Conservation (phyloP, 2,113 vertebrate genomes). For the rat (Rattus norvegicus) region GRCr8 NC_086027.1:28971001-28971500, state of each 20-base stretch:
- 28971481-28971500: neutral
- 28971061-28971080: neutral
- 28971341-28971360: neutral
- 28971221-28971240: neutral
- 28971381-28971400: neutral
- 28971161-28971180: neutral
- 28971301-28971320: constrained; percentile 15
- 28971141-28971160: neutral
- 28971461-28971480: neutral
- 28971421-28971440: neutral
- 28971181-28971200: neutral
- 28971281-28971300: neutral
- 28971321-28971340: neutral
- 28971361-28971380: neutral
- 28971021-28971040: neutral
- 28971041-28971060: neutral
- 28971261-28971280: neutral
- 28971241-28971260: neutral
- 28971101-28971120: neutral
- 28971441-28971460: neutral
- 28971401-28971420: neutral
- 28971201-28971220: neutral
- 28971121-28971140: neutral
- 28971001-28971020: neutral
- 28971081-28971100: neutral